A percentile compares a stretch with the other conserved stretches of the same genome.
Evolutionary conservation across 2,113 vertebrate genomes (phyloP).

Genomic region (Catagonus wagneri): DNA sequence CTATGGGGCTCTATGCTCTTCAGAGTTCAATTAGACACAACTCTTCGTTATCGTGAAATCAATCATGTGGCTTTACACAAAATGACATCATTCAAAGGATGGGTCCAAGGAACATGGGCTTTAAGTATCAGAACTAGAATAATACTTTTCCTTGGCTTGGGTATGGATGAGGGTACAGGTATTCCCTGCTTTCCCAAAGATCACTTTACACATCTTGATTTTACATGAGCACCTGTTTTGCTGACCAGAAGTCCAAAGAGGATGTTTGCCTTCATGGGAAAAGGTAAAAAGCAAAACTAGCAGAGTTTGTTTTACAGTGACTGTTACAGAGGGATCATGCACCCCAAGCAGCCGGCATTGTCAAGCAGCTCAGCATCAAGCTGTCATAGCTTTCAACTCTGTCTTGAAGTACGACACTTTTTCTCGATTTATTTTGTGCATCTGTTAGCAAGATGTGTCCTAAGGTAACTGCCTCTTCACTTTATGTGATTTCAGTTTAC

Average conservation of each 20-base stretch:
- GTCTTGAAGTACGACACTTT: neutral
- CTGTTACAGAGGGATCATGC: neutral
- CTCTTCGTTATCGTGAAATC: neutral
- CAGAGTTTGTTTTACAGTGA: neutral
- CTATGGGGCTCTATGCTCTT: neutral
- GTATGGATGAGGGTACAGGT: neutral
- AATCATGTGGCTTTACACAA: neutral
- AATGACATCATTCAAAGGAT: neutral
- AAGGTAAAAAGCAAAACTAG: neutral
- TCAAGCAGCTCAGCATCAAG: neutral
- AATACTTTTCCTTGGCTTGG: neutral
- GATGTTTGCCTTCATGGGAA: neutral
- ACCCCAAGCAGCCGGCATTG: neutral
- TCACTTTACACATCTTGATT: neutral
- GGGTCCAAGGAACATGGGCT: neutral
- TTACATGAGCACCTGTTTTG: neutral
- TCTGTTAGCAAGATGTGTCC: neutral
- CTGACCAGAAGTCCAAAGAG: neutral
- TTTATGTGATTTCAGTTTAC: neutral
- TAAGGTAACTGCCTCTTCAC: fast-evolving
- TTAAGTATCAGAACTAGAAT: neutral
- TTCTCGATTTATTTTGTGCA: neutral
- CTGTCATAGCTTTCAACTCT: no score
- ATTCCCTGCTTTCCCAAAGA: neutral
- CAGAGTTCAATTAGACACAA: neutral